phyloP scores from a whole-genome alignment of 1,140 invertebrate genomes.

The Temnothorax nylanderi region DNA sequence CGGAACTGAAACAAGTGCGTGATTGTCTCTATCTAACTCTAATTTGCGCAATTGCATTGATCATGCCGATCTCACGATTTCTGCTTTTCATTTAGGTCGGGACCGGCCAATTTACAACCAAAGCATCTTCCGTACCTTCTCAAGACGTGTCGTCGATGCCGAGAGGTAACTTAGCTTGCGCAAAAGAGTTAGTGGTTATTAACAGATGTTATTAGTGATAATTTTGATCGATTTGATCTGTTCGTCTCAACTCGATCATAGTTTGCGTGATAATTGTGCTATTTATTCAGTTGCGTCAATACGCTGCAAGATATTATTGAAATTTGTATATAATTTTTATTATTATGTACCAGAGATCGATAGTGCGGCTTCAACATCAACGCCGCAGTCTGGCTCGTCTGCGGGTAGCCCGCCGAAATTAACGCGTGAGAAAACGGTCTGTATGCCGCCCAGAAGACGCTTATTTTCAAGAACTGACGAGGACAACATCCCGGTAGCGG shows the following conservation, averaged over 20 bases:
- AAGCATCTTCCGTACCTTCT: slow-evolving; percentile 67
- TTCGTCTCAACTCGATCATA: neutral
- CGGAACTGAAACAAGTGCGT: slow-evolving; percentile 91
- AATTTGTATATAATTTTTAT: slow-evolving; percentile 16
- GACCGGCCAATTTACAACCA: slow-evolving; percentile 77
- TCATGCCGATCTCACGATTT: neutral
- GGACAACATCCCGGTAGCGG: slow-evolving; percentile 79
- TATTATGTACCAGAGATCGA: slow-evolving; percentile 74
- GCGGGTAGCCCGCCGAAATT: slow-evolving; percentile 85
- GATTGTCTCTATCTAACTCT: neutral
- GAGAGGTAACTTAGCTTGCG: slow-evolving; percentile 71
- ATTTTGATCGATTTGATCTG: neutral
- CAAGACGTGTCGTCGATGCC: slow-evolving; percentile 77
- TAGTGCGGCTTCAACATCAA: slow-evolving; percentile 79
- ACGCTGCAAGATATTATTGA: neutral
- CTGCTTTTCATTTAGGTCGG: slow-evolving; percentile 74
- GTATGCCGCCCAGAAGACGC: slow-evolving; percentile 82
- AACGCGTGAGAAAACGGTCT: slow-evolving; percentile 82
- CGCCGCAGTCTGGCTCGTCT: slow-evolving; percentile 80
- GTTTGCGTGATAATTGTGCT: neutral
- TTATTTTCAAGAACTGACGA: slow-evolving; percentile 86
- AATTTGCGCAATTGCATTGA: neutral
- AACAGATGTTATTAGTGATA: neutral
- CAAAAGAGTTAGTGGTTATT: neutral
- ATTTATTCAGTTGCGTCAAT: neutral